Base-by-base conservation (phyloP, 2,797 vertebrate genomes). In the Mus minutoides region DNA sequence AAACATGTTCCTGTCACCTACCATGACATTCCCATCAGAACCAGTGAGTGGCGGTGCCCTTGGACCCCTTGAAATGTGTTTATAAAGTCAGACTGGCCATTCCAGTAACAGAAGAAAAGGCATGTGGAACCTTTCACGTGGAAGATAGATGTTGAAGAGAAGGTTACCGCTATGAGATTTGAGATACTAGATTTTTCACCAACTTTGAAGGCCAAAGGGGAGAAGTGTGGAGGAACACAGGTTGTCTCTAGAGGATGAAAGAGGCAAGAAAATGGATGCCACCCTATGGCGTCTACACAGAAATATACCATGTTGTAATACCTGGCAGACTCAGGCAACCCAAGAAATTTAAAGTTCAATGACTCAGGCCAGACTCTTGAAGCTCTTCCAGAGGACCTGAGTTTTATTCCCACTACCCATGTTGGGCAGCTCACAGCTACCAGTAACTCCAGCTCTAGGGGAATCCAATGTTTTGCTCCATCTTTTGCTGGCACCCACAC, bases 101-200 rank as follows among this genome's bases (percentile, higher is more conserved):
- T 83, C 31, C 21, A 75, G 77, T 54, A 34, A 79, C 46, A n/a
- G n/a, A 62, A 54, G 34, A n/a, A 58, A 73, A 37, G 24, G 2
- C 31, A 49, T 11, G 14, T n/a, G 34, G 64, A n/a, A 54, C 43
- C 43, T 22, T 80, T 31, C 43, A 64, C 78, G 58, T 46, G n/a
- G 84, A 62, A 80, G 37, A 17, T 3, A n/a, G 54, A 83, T 69
- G 67, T 49, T 19, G 16, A n/a, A n/a, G 34, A 69, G 22, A 29
- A 3, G 2, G 43, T 26, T 49, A 43, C 34, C 71, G 34, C 1
- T 22, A 37, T 9, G 16, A 2, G 0, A 12, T 0, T 1, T 71
- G 62, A 91, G 31, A 88, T 54, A 75, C 6, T 46, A 1, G 0
- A 34, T 34, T 0, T 2, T n/a, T 64, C 52, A 21, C 29, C 4